Percentiles rank a stretch among this genome's conserved stretches.
phyloP scores from a whole-genome alignment of 2,797 vertebrate genomes.

The Molossus alvarezi region DNA sequence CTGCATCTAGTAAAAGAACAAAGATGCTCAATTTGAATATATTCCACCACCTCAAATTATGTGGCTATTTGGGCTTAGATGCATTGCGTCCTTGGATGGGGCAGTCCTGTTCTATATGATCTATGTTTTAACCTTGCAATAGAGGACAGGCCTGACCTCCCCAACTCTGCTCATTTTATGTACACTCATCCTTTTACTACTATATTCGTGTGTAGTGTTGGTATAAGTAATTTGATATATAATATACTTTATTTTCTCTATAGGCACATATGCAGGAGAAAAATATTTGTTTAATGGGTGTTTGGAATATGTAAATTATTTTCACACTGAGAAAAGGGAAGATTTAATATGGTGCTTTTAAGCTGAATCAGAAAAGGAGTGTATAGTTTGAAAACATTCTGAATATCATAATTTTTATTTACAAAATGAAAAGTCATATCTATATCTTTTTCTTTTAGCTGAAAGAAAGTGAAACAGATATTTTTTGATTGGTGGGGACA shows the following conservation, averaged over 20 bases:
- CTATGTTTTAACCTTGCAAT: neutral
- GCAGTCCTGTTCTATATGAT: neutral
- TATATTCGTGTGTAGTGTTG: neutral
- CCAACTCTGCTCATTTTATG: neutral
- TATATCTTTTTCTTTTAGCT: slow-evolving; percentile 39
- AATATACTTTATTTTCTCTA: slow-evolving; percentile 7
- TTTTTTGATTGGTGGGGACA: neutral
- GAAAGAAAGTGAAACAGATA: neutral
- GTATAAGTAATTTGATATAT: neutral
- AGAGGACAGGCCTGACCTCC: neutral
- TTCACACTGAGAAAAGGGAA: neutral
- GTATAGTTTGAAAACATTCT: slow-evolving; percentile 44
- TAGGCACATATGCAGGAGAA: neutral
- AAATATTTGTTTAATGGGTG: neutral
- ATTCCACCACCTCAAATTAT: neutral
- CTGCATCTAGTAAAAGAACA: neutral
- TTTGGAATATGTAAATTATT: slow-evolving; percentile 26
- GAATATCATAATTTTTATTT: slow-evolving; percentile 39
- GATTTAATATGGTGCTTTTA: neutral
- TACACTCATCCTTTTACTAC: neutral
- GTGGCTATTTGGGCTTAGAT: neutral
- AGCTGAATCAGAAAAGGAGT: neutral
- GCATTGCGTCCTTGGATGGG: neutral
- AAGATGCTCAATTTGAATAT: neutral
- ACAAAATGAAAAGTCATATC: slow-evolving; percentile 44